These are phyloP conservation scores for Colostygia pectinataria DNA, from an alignment of 2,888 invertebrate species.

Conservation along the genomic window DNA sequence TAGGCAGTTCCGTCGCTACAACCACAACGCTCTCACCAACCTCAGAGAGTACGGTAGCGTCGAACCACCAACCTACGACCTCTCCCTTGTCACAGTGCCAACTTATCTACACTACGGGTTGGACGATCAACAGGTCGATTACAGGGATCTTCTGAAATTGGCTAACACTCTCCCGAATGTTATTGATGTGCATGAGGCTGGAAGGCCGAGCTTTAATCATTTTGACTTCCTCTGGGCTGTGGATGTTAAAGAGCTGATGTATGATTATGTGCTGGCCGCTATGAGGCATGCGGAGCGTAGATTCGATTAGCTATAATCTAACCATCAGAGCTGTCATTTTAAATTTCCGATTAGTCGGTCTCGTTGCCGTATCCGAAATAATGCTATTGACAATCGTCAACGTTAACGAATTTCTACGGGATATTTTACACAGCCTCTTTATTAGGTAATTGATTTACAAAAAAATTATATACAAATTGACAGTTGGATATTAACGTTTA, in stretches of 20 bases:
- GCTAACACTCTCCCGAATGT: constrained; percentile 41
- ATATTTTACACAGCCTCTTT: no score
- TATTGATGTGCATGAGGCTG: constrained; percentile 28
- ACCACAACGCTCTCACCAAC: constrained; percentile 43
- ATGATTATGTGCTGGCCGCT: constrained; percentile 38
- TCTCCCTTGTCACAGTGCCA: constrained; percentile 43
- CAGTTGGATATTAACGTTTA: no score
- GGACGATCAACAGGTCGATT: constrained; percentile 41
- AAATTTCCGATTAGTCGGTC: no score
- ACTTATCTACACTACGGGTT: constrained; percentile 50
- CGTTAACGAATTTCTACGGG: no score
- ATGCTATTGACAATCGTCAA: no score
- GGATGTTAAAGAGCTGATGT: constrained; percentile 41
- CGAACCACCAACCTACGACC: constrained; percentile 50
- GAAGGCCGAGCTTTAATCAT: constrained; percentile 47
- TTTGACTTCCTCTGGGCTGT: constrained; percentile 55
- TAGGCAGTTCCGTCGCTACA: constrained; percentile 50
- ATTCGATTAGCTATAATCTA: constrained; percentile 19
- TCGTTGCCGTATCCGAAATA: no score
- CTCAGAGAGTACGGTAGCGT: constrained; percentile 43
- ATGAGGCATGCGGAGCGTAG: constrained; percentile 45
- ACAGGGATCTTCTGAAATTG: constrained; percentile 42
- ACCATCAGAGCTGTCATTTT: no score
- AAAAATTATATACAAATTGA: no score
- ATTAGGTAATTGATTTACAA: no score